Evolutionary conservation across 2,113 vertebrate species (phyloP).

Genomic region (Callorhinus ursinus): DNA sequence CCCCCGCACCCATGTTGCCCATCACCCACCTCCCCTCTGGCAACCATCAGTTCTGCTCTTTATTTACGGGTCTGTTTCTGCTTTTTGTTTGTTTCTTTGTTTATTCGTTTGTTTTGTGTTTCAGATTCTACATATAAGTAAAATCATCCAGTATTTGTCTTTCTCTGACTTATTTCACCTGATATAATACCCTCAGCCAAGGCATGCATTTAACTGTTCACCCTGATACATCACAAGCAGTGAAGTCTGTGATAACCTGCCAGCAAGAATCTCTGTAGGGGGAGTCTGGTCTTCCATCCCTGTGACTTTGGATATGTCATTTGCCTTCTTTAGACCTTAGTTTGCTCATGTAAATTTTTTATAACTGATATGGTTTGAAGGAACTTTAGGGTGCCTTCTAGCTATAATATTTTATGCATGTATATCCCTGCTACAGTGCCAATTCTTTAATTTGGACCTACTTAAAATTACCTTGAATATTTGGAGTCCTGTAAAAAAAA

Average conservation of each 20-base stretch:
- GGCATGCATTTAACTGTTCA: not conserved
- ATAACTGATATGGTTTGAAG: not conserved
- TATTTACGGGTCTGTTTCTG: not conserved
- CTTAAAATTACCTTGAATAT: not conserved
- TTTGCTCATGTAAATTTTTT: not conserved
- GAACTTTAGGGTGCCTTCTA: not conserved
- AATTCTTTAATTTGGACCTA: not conserved
- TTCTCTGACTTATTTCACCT: not conserved
- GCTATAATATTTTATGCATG: not conserved
- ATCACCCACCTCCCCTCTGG: not conserved
- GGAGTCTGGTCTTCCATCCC: not conserved
- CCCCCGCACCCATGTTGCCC: not conserved
- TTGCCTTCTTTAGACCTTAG: not conserved
- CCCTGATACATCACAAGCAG: not conserved
- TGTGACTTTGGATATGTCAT: too few species aligned
- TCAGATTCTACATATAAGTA: not conserved
- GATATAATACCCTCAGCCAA: not conserved
- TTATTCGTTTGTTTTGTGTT: not conserved
- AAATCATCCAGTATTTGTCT: not conserved
- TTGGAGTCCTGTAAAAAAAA: not conserved
- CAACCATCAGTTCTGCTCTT: not conserved
- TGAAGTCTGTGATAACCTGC: not conserved
- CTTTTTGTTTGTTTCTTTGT: not conserved
- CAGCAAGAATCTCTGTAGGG: not conserved
- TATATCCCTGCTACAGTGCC: not conserved